Base-by-base conservation (phyloP, 2,113 vertebrate species). In the Leptocoma aspasia region DNA sequence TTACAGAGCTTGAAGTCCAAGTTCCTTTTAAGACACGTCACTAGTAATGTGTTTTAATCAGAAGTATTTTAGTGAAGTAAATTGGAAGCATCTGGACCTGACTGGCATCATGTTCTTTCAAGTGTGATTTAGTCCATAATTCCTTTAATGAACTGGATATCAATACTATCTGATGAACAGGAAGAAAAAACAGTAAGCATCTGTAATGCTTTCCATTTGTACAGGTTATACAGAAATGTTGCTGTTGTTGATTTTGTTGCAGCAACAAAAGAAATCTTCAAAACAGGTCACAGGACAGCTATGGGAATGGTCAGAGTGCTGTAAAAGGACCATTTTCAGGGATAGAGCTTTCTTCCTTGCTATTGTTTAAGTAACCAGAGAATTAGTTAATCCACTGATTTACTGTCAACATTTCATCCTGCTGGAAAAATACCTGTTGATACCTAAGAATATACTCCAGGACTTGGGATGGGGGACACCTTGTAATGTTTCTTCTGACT, bases 1-100 rank as follows among this genome's bases (percentile, higher is more conserved):
- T 96, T 96, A 96, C 1, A 3, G 83, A 84, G 72, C 60, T 77
- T 84, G 69, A 91, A 82, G 69, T 86, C 95, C 92, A 96, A 95
- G 95, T 94, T 94, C 82, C 70, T 95, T 96, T 97, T 72, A 47
- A 95, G 83, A 47, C 65, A 95, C 42, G 18, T 93, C 94, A 94
- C 53, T 65, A 92, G 89, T 71, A 93, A 92, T 30, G 71, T 84
- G 72, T 85, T 94, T 91, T 89, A 93, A 96, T 96, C 65, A 87
- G 39, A 90, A 83, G 49, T 53, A 63, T 86, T 96, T 94, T 47
- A 90, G 77, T 59, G 80, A 89, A 91, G 64, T 69, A 92, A 96
- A 97, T 89, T 94, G 57, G 86, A 96, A 93, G 90, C 86, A 89
- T 92, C 80, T 96, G 95, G 86, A 69, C 28, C 28, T 79, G 90